Base-by-base conservation (phyloP, 2,888 invertebrate genomes). In the Zhuqinia jingwanae region DNA sequence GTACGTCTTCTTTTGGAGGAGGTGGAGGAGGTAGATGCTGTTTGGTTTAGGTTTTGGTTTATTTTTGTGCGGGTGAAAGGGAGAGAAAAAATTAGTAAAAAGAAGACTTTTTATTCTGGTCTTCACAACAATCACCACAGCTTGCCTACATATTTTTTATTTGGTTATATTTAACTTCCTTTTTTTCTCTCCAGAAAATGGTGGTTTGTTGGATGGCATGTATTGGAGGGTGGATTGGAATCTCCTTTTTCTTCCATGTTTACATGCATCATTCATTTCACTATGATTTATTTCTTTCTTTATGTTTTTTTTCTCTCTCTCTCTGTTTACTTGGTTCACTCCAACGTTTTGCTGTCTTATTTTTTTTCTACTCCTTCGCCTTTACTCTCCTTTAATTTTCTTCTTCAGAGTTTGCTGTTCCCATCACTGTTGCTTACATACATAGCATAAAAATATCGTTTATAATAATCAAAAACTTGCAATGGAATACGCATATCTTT, bases 181-280 rank as follows among this genome's bases (percentile, higher is more conserved):
- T 45, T 20, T 47, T 45, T 22, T 47, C 25, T n/a, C 1, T 10
- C 53, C n/a, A 53, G 53, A 17, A 53, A 8, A 11, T 68, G 20
- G 1, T 50, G 47, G 50, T 50, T 50, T 50, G 50, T 27, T 73
- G 15, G 25, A n/a, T 73, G 27, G 42, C 53, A 47, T 47, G 47
- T 70, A 45, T 36, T 45, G 36, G 30, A 47, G 42, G n/a, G 17
- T 75, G 80, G 75, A 79, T 80, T 73, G 36, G 76, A 78, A 63
- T 79, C 79, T 79, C 85, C 53, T 60, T 58, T 42, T 60, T 60
- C 86, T 81, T 88, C 86, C 88, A 85, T 88, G 84, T 73, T 87
- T 88, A 86, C 82, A 88, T 88, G 89, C 89, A 89, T 89, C 89
- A 89, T 89, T 89, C 89, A 89, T 89, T 89, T 87, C 88, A 78